Evolutionary conservation across 2,113 vertebrate genomes (phyloP).

Genomic region (Spea multiplicata): DNA sequence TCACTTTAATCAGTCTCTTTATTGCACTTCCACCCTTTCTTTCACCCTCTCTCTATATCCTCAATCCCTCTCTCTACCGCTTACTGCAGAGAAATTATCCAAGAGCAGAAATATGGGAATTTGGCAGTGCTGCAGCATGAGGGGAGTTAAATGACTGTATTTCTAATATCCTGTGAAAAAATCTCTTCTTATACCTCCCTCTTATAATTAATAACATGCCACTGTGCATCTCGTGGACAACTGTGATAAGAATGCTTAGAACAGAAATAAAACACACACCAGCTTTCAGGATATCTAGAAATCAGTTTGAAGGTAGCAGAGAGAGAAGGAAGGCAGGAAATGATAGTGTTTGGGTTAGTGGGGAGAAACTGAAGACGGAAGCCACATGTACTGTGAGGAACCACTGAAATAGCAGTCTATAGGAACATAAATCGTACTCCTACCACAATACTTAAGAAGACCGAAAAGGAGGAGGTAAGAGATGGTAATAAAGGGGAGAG

Average conservation of each 20-base stretch:
- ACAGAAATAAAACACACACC: constrained; percentile 36
- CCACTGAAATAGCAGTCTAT: too few relatives aligned
- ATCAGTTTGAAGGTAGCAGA: constrained; percentile 17
- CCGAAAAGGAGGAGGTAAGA: too few relatives aligned
- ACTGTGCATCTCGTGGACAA: constrained; percentile 39
- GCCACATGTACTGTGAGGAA: too few relatives aligned
- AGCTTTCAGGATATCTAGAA: constrained; percentile 26
- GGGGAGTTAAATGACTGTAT: constrained; percentile 45
- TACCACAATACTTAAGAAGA: too few relatives aligned
- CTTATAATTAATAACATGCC: constrained; percentile 49
- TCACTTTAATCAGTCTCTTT: background rate
- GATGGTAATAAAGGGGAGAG: too few relatives aligned
- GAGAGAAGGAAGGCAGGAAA: background rate
- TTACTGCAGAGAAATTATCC: constrained; percentile 34
- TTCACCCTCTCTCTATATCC: background rate
- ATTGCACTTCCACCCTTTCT: background rate
- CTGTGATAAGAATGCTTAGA: constrained; percentile 43
- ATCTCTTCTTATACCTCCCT: constrained; percentile 42
- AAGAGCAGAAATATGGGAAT: constrained; percentile 13
- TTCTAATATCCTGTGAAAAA: constrained; percentile 45
- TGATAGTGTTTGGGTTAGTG: background rate
- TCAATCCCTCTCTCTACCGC: background rate
- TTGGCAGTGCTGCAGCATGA: constrained; percentile 1
- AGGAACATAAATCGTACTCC: too few relatives aligned
- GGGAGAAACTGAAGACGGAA: background rate